Percentiles rank a stretch among this genome's conserved stretches.
These are phyloP conservation scores for Reticulitermes lucifugus DNA, from an alignment of 2,888 invertebrate genomes.

Conservation along the genomic window DNA sequence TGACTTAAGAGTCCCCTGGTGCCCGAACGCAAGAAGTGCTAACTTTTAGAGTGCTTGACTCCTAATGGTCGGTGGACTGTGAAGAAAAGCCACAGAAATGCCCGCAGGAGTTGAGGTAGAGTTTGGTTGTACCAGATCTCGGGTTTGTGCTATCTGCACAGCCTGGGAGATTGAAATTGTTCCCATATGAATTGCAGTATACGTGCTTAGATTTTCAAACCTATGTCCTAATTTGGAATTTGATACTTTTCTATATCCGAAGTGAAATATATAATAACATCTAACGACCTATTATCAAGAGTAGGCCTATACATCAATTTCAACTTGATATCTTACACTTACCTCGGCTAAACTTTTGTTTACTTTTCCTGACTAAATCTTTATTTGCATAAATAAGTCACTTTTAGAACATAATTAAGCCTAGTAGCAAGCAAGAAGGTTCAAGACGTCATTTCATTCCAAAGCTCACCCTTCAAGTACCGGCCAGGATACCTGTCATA, in stretches of 20 bases:
- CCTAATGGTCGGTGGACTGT: constrained; percentile 44
- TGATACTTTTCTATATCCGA: background rate
- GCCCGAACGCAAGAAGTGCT: constrained; percentile 33
- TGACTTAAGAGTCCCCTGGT: constrained; percentile 33
- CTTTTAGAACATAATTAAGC: no score
- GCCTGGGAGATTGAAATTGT: background rate
- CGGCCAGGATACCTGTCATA: no score
- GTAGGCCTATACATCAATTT: no score
- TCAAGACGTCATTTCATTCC: no score
- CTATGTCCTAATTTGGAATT: background rate
- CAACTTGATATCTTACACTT: no score
- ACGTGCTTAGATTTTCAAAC: constrained; percentile 14
- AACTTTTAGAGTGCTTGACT: constrained; percentile 50
- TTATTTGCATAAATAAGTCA: no score
- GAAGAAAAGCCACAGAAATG: constrained; percentile 36
- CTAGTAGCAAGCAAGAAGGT: no score
- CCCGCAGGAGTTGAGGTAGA: constrained; percentile 25
- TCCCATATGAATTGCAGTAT: constrained; percentile 14
- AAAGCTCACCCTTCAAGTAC: no score
- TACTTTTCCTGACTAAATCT: no score
- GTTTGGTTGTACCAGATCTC: background rate
- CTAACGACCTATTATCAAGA: no score
- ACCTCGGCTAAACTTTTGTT: no score
- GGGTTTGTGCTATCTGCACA: background rate
- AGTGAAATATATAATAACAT: no score